Evolutionary conservation across 23 tunicate species (phyloP).

Genomic region (Styela clava): DNA sequence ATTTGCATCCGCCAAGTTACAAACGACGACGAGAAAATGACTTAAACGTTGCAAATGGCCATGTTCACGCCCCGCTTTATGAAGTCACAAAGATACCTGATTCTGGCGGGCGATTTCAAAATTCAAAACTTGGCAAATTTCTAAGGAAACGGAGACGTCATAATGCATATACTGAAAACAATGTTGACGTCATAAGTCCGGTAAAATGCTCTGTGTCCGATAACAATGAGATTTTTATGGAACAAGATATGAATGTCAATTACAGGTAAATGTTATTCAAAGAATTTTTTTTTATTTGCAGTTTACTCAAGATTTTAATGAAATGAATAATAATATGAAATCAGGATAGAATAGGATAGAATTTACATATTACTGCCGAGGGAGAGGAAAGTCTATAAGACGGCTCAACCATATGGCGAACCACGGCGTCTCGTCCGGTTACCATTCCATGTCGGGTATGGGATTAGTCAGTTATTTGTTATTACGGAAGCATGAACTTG

Average conservation of each 20-base stretch:
- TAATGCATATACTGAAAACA: conserved; percentile 29
- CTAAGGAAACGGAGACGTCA: conserved; percentile 32
- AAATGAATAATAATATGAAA: no score
- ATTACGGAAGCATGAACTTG: no score
- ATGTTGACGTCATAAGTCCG: background rate
- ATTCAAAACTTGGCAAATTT: background rate
- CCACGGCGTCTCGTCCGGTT: no score
- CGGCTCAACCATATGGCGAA: no score
- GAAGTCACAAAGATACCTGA: conserved; percentile 11
- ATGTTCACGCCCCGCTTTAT: conserved; percentile 16
- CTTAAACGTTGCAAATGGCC: background rate
- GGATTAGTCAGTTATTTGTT: no score
- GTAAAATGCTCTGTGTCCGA: conserved; percentile 8
- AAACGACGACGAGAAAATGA: conserved; percentile 23
- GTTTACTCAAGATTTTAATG: no score
- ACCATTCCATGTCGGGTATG: no score
- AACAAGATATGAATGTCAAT: background rate
- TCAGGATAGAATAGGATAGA: no score
- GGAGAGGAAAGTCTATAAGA: no score
- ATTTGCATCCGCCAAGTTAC: conserved; percentile 33
- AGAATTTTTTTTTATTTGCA: no score
- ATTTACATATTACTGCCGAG: no score
- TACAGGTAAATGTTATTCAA: no score
- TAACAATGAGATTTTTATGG: background rate
- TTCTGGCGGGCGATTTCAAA: conserved; percentile 1